These are phyloP conservation scores for Ernsta delagoae DNA, from an alignment of 2,888 invertebrate species.

Conservation along the genomic window DNA sequence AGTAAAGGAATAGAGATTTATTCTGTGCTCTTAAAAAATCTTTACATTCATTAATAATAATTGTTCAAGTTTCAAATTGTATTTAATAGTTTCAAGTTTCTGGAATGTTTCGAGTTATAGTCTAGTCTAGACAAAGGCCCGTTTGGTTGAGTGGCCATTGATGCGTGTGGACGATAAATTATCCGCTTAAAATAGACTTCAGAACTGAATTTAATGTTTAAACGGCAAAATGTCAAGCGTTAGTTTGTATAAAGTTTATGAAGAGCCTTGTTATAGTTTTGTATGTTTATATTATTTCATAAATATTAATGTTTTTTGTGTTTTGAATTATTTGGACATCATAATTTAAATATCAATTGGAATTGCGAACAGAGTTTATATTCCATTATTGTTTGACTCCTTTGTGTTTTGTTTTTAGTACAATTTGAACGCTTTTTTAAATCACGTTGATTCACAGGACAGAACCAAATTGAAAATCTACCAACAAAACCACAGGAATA, in stretches of 20 bases:
- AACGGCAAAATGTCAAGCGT: constrained; percentile 9
- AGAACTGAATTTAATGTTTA: constrained; percentile 1
- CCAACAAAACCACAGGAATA: too few relatives aligned
- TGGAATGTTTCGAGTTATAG: constrained; percentile 6
- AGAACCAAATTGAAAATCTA: too few relatives aligned
- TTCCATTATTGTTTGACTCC: too few relatives aligned
- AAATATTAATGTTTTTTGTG: background rate
- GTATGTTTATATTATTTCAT: background rate
- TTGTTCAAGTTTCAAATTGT: too few relatives aligned
- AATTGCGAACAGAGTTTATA: too few relatives aligned
- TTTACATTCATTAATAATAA: too few relatives aligned
- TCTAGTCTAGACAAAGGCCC: constrained; percentile 8
- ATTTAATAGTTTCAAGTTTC: background rate
- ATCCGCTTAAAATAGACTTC: constrained; percentile 12
- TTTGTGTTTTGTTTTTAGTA: too few relatives aligned
- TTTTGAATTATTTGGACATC: background rate
- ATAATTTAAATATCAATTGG: too few relatives aligned
- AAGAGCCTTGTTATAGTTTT: background rate
- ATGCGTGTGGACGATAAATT: constrained; percentile 17
- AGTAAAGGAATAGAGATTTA: too few relatives aligned
- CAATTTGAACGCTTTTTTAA: too few relatives aligned
- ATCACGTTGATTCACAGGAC: too few relatives aligned
- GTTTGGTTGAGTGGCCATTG: constrained; percentile 10
- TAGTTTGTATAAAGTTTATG: background rate
- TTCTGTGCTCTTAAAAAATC: too few relatives aligned